Evolutionary conservation across 2,888 invertebrate genomes (phyloP), one percentile per base, ranked within the genome.

Genomic region (Cephalotes varians): DNA sequence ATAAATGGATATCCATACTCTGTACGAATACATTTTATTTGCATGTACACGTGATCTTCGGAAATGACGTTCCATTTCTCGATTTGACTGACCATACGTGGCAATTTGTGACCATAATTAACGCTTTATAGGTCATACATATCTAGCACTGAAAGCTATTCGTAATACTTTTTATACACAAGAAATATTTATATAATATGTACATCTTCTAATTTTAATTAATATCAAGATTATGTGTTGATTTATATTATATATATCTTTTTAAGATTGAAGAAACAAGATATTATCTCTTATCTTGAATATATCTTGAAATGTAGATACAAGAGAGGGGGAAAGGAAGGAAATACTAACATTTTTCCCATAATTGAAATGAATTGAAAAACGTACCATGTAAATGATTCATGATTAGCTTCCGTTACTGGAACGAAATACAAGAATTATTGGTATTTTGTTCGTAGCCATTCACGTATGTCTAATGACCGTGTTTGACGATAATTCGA

Each of bases 401-500:
- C 51, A 64, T n/a, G n/a, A n/a, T 65, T 54, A 54, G 37, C n/a
- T 51, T 76, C 51, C 28, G 34, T 34, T 72, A 84, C 65, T 84
- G 62, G 80, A 88, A 85, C 82, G 74, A 88, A 86, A 86, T 86
- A 77, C 84, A 73, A 37, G 77, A 65, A 80, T 64, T 72, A 80
- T 81, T 76, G 81, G 60, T 81, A 86, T 86, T 89, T 90, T 87
- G 88, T 90, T 87, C 85, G 84, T 79, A 87, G 62, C 60, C 85
- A 82, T 85, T 86, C 86, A 85, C 85, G 88, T 88, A 86, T 90
- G 86, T 83, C 81, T 88, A 90, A 90, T 88, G 83, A 65, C 79
- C 81, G 82, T 79, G 83, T 86, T 86, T 82, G 87, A 86, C 85
- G 86, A 85, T 90, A 90, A 86, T 88, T 90, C 90, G 90, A 90